These are phyloP conservation scores for Falco berigora DNA, from an alignment of 2,797 vertebrate genomes.

Conservation along the genomic window DNA sequence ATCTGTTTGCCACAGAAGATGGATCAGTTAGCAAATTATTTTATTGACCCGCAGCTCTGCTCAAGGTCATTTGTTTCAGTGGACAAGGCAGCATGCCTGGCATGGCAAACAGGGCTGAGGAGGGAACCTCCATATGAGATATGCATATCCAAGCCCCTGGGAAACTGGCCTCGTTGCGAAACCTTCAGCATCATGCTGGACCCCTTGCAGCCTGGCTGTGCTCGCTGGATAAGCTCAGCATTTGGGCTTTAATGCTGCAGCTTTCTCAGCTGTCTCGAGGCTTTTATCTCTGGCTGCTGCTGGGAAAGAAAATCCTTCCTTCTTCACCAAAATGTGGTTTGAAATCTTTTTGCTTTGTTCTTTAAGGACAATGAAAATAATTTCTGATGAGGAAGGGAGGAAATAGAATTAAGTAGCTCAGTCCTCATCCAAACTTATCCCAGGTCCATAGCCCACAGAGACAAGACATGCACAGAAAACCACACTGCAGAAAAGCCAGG, in stretches of 20 bases:
- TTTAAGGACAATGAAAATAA: not conserved
- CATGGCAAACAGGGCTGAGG: not conserved
- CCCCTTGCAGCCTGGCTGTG: not conserved
- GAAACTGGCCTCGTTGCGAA: not conserved
- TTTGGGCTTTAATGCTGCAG: not conserved
- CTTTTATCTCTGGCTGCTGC: slow-evolving; percentile 6
- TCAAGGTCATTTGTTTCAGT: slow-evolving; percentile 48
- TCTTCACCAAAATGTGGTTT: not conserved
- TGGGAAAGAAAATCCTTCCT: not conserved
- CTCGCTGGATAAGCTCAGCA: not conserved
- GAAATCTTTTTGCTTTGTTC: not conserved
- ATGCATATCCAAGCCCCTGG: not conserved
- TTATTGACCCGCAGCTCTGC: slow-evolving; percentile 47
- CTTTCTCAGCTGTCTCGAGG: not conserved
- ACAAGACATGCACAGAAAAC: not conserved
- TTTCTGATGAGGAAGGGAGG: not conserved
- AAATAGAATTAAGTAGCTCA: not conserved
- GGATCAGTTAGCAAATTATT: slow-evolving; percentile 56
- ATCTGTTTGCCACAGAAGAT: slow-evolving; percentile 37
- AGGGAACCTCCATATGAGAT: not conserved
- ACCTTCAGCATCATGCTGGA: not conserved
- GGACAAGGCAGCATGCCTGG: slow-evolving; percentile 24
- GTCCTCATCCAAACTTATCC: not conserved
- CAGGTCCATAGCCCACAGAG: not conserved
- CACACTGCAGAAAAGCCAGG: not conserved